Base-by-base conservation (phyloP, 2,888 invertebrate species). In the Orthosia incerta region DNA sequence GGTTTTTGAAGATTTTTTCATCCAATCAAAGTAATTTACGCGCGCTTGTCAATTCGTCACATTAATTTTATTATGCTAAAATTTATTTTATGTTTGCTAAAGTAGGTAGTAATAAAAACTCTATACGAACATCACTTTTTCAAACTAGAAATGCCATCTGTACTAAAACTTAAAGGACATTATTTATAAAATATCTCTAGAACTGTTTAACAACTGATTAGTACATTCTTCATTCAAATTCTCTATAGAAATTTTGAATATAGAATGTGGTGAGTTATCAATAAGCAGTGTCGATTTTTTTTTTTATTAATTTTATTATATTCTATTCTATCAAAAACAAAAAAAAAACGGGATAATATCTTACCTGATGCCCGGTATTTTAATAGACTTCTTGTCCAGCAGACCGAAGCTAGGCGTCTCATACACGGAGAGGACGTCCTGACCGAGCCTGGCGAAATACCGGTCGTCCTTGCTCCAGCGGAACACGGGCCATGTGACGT, bases 381-480 rank as follows among this genome's bases (percentile, higher is more conserved):
- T 99, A 74, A 99, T 98, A 82, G 99, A 99, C 91, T 99, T 99
- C 93, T 99, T 99, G 78, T 99, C 99, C 11, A 99, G 96, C 71
- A 99, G 95, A 77, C 98, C 99, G 93, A 99, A 99, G 23, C 99
- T 99, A 0, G 99, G 99, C 1, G 99, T 99, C 95, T 99, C 99
- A 91, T 99, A 99, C 18, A 99, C 98, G 83, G 99, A 99, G 50
- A 99, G 97, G 48, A 98, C 94, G 89, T 98, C 98, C 69, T 97
- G 97, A 1, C 98, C 98, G 91, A 99, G 97, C 76, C 98, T 97
- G 0, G 99, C 99, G 89, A 99, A 99, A 95, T 98, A 99, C 91
- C 98, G 98, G 91, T 99, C 99, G 92, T 99, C 99, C 90, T 98
- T 98, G 71, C 99, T 99, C 99, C 99, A 99, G 88, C 99, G 98